Conservation (phyloP, 1,140 invertebrate species). For the Triops longicaudatus region DNA sequence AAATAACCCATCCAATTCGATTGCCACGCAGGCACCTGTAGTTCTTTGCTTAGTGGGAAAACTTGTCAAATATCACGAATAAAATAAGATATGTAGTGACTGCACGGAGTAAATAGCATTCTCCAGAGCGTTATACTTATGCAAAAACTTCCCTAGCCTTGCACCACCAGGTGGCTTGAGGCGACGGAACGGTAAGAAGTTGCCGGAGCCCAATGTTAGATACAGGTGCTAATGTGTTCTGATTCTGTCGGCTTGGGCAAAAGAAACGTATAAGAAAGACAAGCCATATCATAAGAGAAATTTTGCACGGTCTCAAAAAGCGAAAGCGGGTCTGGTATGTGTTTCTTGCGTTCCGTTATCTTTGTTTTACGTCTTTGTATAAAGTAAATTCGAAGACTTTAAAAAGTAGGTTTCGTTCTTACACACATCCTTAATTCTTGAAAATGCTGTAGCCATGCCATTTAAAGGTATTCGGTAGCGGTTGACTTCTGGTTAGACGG, state of each 20-base stretch:
- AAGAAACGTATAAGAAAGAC: not conserved
- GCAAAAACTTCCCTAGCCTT: not conserved
- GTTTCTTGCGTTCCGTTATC: not conserved
- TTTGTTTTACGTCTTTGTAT: not conserved
- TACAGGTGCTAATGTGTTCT: constrained; percentile 10
- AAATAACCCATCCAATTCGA: not conserved
- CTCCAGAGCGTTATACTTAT: no score
- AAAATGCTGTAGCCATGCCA: no score
- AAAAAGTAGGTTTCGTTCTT: not conserved
- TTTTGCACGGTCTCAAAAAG: not conserved
- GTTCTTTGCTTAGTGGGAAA: no score
- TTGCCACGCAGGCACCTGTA: not conserved
- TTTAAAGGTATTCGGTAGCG: no score
- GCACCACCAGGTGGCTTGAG: not conserved
- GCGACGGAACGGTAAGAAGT: not conserved
- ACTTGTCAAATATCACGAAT: no score
- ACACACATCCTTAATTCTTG: no score
- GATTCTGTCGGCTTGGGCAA: constrained; percentile 10
- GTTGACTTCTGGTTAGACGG: no score
- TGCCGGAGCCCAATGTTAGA: not conserved
- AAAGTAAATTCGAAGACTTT: not conserved
- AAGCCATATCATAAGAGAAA: not conserved
- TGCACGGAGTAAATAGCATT: no score
- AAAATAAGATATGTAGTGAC: no score
- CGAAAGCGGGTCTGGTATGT: not conserved